Percentiles rank a stretch among this genome's conserved stretches.
phyloP scores from a whole-genome alignment of 2,888 invertebrate genomes.

The Holacanthella duospinosa region DNA sequence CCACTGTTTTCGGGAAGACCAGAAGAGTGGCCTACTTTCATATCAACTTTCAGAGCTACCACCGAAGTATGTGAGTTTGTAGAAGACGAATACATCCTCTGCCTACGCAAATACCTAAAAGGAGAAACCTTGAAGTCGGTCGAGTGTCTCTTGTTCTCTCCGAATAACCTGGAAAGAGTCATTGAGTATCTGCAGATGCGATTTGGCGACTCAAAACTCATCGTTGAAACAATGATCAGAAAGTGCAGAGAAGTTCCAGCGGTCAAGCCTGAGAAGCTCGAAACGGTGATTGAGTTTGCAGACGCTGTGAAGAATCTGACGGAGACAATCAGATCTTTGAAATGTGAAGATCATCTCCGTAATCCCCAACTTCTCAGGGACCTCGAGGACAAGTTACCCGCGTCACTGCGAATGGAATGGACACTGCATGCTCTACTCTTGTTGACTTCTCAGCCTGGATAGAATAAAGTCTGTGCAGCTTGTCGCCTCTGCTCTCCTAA shows the following conservation, averaged over 20 bases:
- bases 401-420: not conserved
- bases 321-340: constrained; percentile 9
- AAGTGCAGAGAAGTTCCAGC: constrained; percentile 10
- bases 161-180: constrained; percentile 11
- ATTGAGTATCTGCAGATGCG: constrained; percentile 12
- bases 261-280: not conserved
- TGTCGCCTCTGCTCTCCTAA: not conserved
- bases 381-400: constrained; percentile 18
- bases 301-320: constrained; percentile 6
- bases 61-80: constrained; percentile 14
- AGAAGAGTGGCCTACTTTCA: constrained; percentile 19
- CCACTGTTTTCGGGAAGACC: constrained; percentile 16
- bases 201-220: constrained; percentile 14
- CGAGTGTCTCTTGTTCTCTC: constrained; percentile 10
- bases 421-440: not conserved
- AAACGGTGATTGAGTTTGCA: not conserved
- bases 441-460: not conserved
- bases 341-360: constrained; percentile 7
- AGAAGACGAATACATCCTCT: constrained; percentile 12
- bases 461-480: not conserved
- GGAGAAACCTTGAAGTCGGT: constrained; percentile 16
- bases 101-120: constrained; percentile 14
- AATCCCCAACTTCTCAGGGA: constrained; percentile 20
- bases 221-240: constrained; percentile 3
- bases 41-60: constrained; percentile 1